Evolutionary conservation across 2,113 vertebrate species (phyloP), one percentile per base, ranked within the genome.

Genomic region (Chaenogobius annularis): DNA sequence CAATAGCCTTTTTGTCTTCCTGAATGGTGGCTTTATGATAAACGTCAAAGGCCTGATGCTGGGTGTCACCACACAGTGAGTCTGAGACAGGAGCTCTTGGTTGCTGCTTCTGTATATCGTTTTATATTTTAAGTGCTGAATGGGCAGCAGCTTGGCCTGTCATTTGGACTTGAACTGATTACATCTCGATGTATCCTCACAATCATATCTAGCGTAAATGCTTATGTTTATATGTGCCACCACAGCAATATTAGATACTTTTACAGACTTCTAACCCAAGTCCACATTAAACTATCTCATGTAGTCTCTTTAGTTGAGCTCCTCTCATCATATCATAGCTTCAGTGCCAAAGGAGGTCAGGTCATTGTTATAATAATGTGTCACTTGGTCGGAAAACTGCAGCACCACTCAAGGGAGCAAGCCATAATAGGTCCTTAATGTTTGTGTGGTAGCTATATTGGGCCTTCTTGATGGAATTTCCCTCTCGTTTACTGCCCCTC

Each of bases 21-120:
- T 89, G 71, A 90, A 90, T 85, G 77, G 76, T 22, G 48, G 69
- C 85, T 77, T 85, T 86, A 81, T 85, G 76, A 79, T 47, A 46
- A 59, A 61, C 11, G 76, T 82, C 83, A 86, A 83, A 76, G 74
- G 15, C 69, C 65, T 5, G 69, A 74, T 2, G 56, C 48, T 54
- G 74, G 82, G 68, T 85, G 78, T 87, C 80, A 79, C 19, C n/a
- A 48, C 68, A 76, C 47, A 77, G n/a, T 80, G 72, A 72, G 54
- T 77, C 54, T 48, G 46, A 66, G 47, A 56, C 46, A 46, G 61
- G 72, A 68, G 69, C 26, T 44, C 40, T 65, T 14, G 22, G 50
- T 20, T 44, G 6, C 40, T 31, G 17, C 13, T 74, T 59, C 19
- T 56, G 23, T 35, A 31, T 20, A n/a, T 13, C 13, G 17, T 3